phyloP scores from a whole-genome alignment of 2,888 invertebrate species.

The Acholoe squamosa region DNA sequence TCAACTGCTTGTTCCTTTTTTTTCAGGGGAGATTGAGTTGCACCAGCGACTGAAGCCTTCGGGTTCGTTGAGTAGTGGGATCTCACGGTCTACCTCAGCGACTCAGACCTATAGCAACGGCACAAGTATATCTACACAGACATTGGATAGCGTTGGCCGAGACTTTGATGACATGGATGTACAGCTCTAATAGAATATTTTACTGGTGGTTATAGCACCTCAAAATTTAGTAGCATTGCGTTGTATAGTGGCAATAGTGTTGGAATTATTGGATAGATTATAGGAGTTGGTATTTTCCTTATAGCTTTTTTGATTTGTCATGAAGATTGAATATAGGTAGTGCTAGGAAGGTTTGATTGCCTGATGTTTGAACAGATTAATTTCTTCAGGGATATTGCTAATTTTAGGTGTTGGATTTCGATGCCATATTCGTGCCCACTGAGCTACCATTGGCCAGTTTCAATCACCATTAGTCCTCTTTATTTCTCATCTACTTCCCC shows the following conservation, averaged over 20 bases:
- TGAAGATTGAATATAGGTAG: not conserved
- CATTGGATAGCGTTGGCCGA: slow-evolving; percentile 75
- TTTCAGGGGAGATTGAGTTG: slow-evolving; percentile 75
- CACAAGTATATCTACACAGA: slow-evolving; percentile 79
- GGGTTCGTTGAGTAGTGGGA: slow-evolving; percentile 77
- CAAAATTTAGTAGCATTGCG: not conserved
- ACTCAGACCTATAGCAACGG: slow-evolving; percentile 78
- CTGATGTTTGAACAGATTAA: not conserved
- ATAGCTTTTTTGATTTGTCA: not conserved
- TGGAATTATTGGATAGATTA: not conserved
- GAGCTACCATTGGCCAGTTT: no score
- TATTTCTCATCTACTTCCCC: not conserved
- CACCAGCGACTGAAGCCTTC: slow-evolving; percentile 75
- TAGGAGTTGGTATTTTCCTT: not conserved
- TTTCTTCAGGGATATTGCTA: no score
- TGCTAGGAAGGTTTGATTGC: not conserved
- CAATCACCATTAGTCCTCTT: not conserved
- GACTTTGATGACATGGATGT: slow-evolving; percentile 76
- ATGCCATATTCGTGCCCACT: no score
- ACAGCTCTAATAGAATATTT: slow-evolving; percentile 69
- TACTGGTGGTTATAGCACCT: not conserved
- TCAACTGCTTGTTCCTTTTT: not conserved
- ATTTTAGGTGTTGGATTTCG: no score
- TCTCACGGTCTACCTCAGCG: slow-evolving; percentile 75
- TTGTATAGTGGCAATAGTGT: not conserved